Conservation (phyloP, 2,113 vertebrate genomes). For the Numenius arquata region DNA sequence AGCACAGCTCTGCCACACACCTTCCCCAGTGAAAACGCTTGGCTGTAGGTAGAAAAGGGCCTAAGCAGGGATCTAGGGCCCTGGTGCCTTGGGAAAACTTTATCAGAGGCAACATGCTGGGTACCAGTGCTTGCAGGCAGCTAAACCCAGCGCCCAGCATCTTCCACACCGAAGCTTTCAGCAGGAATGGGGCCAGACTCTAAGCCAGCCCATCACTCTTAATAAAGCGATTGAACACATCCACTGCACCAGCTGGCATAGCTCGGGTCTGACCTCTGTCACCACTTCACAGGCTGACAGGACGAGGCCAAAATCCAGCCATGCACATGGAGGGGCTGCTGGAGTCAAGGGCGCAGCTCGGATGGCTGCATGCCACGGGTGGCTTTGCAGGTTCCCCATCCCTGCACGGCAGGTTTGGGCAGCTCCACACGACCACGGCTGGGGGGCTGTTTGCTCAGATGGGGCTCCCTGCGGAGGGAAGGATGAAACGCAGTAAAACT, state of each 20-base stretch:
- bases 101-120: not conserved
- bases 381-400: not conserved
- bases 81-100: not conserved
- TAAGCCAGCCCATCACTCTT: not conserved
- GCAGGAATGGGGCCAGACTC: not conserved
- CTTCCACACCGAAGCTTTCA: rapidly evolving
- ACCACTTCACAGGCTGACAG: rapidly evolving
- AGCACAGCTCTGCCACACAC: not conserved
- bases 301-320: not conserved
- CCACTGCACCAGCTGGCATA: rapidly evolving
- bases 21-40: not conserved
- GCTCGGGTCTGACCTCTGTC: not conserved
- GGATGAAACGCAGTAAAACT: not conserved
- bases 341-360: rapidly evolving
- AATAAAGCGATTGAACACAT: not conserved
- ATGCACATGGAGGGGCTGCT: rapidly evolving
- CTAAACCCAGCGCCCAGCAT: not conserved
- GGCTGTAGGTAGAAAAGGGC: not conserved
- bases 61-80: not conserved
- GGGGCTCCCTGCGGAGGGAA: not conserved
- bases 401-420: rapidly evolving
- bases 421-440: rapidly evolving
- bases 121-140: not conserved
- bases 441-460: not conserved
- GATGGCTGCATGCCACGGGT: rapidly evolving